Evolutionary conservation across 2,888 invertebrate genomes (phyloP).

Genomic region (Isoperla grammatica): DNA sequence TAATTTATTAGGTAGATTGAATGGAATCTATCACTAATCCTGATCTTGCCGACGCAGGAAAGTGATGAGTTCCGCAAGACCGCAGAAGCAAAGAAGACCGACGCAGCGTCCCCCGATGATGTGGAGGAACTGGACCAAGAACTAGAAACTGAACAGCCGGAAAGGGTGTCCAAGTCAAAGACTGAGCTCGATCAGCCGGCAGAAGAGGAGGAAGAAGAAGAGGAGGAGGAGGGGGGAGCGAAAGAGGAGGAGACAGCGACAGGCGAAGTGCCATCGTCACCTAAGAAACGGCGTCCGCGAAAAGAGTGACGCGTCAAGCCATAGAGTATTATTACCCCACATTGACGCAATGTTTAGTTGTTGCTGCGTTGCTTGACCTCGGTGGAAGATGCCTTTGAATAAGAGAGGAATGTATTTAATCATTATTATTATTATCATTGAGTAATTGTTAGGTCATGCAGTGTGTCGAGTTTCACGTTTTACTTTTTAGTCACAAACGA

Average conservation of each 20-base stretch:
- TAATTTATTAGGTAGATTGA: no score
- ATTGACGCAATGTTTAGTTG: background rate
- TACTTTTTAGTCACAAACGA: no score
- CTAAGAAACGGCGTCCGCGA: constrained; percentile 33
- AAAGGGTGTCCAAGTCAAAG: constrained; percentile 31
- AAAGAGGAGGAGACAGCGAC: constrained; percentile 19
- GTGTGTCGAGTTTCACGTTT: background rate
- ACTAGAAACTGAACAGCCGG: constrained; percentile 39
- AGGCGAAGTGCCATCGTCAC: constrained; percentile 31
- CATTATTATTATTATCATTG: constrained; percentile 1
- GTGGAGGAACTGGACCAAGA: constrained; percentile 45
- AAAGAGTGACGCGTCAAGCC: constrained; percentile 33
- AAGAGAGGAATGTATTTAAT: background rate
- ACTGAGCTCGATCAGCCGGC: constrained; percentile 36
- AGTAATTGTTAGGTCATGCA: constrained; percentile 1
- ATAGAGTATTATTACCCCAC: background rate
- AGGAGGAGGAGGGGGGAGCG: constrained; percentile 28
- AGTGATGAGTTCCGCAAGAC: background rate
- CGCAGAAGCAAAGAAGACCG: constrained; percentile 64
- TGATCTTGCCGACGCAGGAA: background rate
- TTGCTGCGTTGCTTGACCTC: background rate
- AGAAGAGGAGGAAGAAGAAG: constrained; percentile 32
- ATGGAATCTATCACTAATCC: no score
- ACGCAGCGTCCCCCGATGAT: constrained; percentile 60
- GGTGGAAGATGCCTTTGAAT: background rate